Base-by-base conservation (phyloP, 1,140 invertebrate species). In the Proctacanthus coquilletti region DNA sequence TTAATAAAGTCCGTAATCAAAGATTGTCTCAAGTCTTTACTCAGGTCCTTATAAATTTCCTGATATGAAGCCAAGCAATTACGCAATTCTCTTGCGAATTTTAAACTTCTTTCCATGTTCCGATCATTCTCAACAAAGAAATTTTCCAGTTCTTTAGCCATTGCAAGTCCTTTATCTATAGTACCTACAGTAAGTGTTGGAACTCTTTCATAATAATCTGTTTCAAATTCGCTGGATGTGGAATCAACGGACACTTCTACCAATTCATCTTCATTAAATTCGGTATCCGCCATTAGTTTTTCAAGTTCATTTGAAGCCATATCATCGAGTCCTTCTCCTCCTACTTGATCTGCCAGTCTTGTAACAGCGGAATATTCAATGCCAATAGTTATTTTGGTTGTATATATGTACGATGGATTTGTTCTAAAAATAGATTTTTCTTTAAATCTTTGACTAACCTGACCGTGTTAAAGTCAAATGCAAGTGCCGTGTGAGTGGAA, bases 211-310 rank as follows among this genome's bases (percentile, higher is more conserved):
- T 25, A 8, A n/a, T n/a, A 25, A 25, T 25, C 23, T 8, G 6
- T 25, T 25, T 25, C 23, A n/a, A n/a, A 25, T 25, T 25, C 23
- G n/a, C 23, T 25, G 6, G 23, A 25, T 25, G 6, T n/a, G 6
- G 23, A 25, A 25, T 25, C n/a, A 6, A 25, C n/a, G 23, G n/a
- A 6, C 23, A 25, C n/a, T 25, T 25, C 23, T 25, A 25, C 23
- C n/a, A 25, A 25, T 25, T 25, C 23, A 25, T 25, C 23, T 25
- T 25, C 23, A 25, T 25, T 25, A 25, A 25, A 25, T 25, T 25
- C 23, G 23, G n/a, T 25, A 25, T 25, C n/a, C 6, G 23, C 23
- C 6, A 25, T n/a, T 25, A 25, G n/a, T 25, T 25, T n/a, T n/a
- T 25, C 6, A n/a, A 25, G 6, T 25, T 25, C 23, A 25, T 6